These are phyloP conservation scores for Matsumurasca onukii DNA, from an alignment of 1,140 invertebrate genomes.

Conservation along the genomic window DNA sequence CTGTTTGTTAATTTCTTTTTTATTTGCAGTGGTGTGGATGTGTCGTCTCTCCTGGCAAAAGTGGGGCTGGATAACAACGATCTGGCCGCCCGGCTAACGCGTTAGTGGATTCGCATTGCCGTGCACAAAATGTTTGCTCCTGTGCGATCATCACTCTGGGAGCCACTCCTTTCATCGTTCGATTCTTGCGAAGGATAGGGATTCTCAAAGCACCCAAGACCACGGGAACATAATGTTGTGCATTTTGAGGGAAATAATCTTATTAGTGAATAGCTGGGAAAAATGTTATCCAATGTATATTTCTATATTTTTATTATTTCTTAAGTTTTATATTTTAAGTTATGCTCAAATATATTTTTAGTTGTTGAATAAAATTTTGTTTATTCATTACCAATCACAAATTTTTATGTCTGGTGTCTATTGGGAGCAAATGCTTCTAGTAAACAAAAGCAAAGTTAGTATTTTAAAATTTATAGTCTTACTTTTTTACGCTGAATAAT, in stretches of 20 bases:
- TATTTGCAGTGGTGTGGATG: constrained; percentile 76
- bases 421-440: no score
- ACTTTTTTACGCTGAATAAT: no score
- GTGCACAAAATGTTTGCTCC: constrained; percentile 91
- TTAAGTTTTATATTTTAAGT: not conserved
- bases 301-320: not conserved
- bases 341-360: not conserved
- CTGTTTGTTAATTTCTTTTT: no score
- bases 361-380: no score
- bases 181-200: constrained; percentile 74
- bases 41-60: constrained; percentile 61
- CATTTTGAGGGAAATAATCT: no score
- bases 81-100: constrained; percentile 73
- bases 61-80: constrained; percentile 57
- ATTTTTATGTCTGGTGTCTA: no score
- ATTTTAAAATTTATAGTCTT: no score
- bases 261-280: no score
- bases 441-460: no score
- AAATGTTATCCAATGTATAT: no score
- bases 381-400: no score
- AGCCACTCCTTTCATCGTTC: constrained; percentile 82
- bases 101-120: constrained; percentile 88
- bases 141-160: constrained; percentile 76
- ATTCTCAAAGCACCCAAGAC: constrained; percentile 38
- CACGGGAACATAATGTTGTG: not conserved